Evolutionary conservation across 1,140 invertebrate genomes (phyloP).

Genomic region (Neelides sp.): DNA sequence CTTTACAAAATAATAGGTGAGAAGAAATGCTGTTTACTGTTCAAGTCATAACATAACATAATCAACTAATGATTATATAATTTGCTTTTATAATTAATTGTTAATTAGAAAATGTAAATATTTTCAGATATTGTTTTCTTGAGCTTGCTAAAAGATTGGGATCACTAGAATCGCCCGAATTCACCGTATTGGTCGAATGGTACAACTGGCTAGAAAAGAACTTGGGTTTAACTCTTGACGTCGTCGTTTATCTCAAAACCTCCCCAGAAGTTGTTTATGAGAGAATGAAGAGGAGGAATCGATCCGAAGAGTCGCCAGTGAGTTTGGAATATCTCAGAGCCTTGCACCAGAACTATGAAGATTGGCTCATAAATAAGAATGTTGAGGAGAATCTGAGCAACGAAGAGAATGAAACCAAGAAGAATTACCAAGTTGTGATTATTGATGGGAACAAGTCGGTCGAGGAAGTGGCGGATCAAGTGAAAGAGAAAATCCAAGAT

Average conservation of each 20-base stretch:
- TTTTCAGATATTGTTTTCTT: slow-evolving; percentile 43
- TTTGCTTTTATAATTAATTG: slow-evolving; percentile 1
- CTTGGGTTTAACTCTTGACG: slow-evolving; percentile 39
- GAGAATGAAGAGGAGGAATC: slow-evolving; percentile 40
- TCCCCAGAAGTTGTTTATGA: slow-evolving; percentile 41
- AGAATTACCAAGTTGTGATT: too few species aligned
- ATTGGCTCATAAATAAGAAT: slow-evolving; percentile 21
- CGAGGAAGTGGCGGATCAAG: too few species aligned
- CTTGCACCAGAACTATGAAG: slow-evolving; percentile 41
- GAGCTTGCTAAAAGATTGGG: slow-evolving; percentile 42
- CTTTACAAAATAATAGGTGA: slow-evolving; percentile 41
- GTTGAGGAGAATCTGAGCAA: not conserved
- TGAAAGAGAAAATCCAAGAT: too few species aligned
- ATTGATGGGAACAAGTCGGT: too few species aligned
- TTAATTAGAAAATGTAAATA: slow-evolving; percentile 12
- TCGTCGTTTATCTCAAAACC: slow-evolving; percentile 47
- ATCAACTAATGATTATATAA: not conserved
- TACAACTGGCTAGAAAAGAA: slow-evolving; percentile 40
- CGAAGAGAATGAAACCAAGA: slow-evolving; percentile 11
- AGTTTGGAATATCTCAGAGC: slow-evolving; percentile 37
- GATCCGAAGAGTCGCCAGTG: slow-evolving; percentile 40
- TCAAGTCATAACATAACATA: not conserved
- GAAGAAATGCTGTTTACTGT: not conserved
- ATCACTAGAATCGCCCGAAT: slow-evolving; percentile 40
- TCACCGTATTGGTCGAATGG: slow-evolving; percentile 42